Conservation (phyloP, 2,113 vertebrate genomes). For the Alethe diademata region DNA sequence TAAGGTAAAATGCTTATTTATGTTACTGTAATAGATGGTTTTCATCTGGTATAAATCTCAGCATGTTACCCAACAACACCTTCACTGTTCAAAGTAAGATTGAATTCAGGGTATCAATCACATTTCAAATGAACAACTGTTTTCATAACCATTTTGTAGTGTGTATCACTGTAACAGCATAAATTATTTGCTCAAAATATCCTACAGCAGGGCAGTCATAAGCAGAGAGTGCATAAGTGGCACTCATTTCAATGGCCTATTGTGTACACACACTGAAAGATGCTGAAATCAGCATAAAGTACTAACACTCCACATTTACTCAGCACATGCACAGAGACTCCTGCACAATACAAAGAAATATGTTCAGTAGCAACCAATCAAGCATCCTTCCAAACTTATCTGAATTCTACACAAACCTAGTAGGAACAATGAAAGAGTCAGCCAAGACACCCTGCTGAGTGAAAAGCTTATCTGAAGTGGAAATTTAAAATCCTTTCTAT, state of each 20-base stretch:
- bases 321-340: not conserved
- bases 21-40: not conserved
- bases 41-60: not conserved
- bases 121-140: not conserved
- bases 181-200: not conserved
- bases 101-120: not conserved
- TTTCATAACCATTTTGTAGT: not conserved
- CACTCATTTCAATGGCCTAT: not conserved
- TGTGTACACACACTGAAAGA: not conserved
- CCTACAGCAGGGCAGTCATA: not conserved
- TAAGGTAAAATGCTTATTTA: not conserved
- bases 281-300: not conserved
- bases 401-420: not conserved
- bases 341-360: not conserved
- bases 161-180: not conserved
- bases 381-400: not conserved
- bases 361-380: not conserved
- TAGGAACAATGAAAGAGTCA: not conserved
- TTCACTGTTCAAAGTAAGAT: not conserved
- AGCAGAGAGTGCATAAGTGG: not conserved
- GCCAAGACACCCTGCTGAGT: not conserved
- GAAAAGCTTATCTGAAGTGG: not conserved
- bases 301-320: not conserved
- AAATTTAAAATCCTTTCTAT: not conserved
- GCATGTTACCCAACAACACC: not conserved